These are phyloP conservation scores for Cataglyphis hispanica DNA, from an alignment of 1,140 invertebrate species.

Conservation along the genomic window DNA sequence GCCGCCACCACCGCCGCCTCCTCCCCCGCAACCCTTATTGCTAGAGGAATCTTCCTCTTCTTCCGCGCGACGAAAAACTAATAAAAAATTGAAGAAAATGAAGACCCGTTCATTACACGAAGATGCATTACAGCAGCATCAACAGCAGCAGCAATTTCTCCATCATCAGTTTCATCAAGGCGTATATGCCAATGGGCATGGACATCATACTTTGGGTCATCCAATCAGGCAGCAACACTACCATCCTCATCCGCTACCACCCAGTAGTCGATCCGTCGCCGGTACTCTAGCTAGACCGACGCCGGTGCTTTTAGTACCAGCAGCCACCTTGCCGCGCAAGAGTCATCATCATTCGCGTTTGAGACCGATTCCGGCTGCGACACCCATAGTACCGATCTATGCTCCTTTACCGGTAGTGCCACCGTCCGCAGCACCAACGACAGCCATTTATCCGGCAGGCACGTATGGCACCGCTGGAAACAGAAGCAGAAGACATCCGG, in stretches of 20 bases:
- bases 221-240: slow-evolving; percentile 85
- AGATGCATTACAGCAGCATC: slow-evolving; percentile 79
- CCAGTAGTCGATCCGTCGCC: slow-evolving; percentile 85
- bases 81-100: slow-evolving; percentile 85
- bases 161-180: slow-evolving; percentile 79
- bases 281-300: slow-evolving; percentile 85
- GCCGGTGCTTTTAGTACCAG: slow-evolving; percentile 87
- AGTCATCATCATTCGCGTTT: slow-evolving; percentile 85
- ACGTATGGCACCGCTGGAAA: slow-evolving; percentile 87
- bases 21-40: slow-evolving; percentile 84
- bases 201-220: slow-evolving; percentile 86
- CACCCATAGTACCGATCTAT: slow-evolving; percentile 84
- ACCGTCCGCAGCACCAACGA: slow-evolving; percentile 86
- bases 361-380: slow-evolving; percentile 83
- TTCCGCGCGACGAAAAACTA: slow-evolving; percentile 83
- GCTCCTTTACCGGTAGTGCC: slow-evolving; percentile 86
- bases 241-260: slow-evolving; percentile 85
- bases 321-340: slow-evolving; percentile 87
- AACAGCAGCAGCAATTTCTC: slow-evolving; percentile 68
- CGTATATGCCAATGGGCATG: slow-evolving; percentile 82
- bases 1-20: slow-evolving; percentile 89
- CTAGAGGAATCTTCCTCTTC: slow-evolving; percentile 78
- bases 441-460: slow-evolving; percentile 85
- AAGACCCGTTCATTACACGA: slow-evolving; percentile 80
- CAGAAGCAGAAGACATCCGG: slow-evolving; percentile 87